Percentiles rank a stretch among this genome's conserved stretches.
phyloP scores from a whole-genome alignment of 2,797 vertebrate genomes.

The Synaphobranchus kaupii region DNA sequence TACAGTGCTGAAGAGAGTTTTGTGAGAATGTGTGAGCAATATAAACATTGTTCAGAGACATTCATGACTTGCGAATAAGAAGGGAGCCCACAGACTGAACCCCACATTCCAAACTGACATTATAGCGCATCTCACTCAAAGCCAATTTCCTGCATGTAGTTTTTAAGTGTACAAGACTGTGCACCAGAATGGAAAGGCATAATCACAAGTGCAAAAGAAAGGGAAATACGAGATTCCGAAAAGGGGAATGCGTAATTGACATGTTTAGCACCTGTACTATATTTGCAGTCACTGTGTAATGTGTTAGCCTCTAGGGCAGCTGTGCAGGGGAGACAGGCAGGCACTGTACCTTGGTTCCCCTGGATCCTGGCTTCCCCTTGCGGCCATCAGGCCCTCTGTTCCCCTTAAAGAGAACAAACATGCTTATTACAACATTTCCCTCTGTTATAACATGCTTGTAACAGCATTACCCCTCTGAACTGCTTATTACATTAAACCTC shows the following conservation, averaged over 20 bases:
- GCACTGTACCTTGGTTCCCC: slow-evolving; percentile 76
- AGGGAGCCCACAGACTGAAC: not conserved
- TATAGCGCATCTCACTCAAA: not conserved
- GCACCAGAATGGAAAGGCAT: not conserved
- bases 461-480: too few species aligned
- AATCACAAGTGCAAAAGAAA: not conserved
- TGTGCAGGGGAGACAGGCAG: not conserved
- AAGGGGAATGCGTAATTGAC: not conserved
- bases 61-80: not conserved
- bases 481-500: not conserved
- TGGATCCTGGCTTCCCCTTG: slow-evolving; percentile 71
- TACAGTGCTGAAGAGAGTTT: not conserved
- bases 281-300: not conserved
- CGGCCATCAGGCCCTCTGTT: slow-evolving; percentile 77
- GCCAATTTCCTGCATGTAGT: too few species aligned
- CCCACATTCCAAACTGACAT: not conserved
- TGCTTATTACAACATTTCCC: not conserved
- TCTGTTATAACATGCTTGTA: not conserved
- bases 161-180: too few species aligned
- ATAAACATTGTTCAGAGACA: not conserved
- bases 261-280: not conserved
- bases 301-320: not conserved
- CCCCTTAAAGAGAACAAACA: slow-evolving; percentile 71
- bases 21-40: not conserved
- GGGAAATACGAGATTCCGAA: not conserved